Percentiles rank a stretch among this genome's conserved stretches.
phyloP scores from a whole-genome alignment of 2,113 vertebrate genomes.

The Todiramphus saurophagus region DNA sequence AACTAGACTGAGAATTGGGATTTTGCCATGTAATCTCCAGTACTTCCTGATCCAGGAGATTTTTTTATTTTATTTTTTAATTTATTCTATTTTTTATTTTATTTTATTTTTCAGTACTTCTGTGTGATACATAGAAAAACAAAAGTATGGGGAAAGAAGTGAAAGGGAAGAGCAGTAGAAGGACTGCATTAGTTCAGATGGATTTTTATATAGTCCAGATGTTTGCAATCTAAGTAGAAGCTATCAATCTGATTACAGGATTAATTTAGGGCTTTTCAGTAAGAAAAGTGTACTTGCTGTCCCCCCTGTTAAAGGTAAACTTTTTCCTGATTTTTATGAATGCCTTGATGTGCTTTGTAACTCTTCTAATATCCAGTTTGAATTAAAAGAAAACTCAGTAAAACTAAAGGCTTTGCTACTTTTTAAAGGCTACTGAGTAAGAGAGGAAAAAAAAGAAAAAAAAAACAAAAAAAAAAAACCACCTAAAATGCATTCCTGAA shows the following conservation, averaged over 20 bases:
- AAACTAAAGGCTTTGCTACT: not conserved
- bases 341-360: not conserved
- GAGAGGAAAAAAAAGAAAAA: too few species aligned
- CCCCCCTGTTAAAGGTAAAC: not conserved
- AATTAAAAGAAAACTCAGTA: not conserved
- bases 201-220: not conserved
- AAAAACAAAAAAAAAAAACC: not conserved
- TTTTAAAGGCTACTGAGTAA: not conserved
- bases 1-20: not conserved
- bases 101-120: not conserved
- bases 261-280: not conserved
- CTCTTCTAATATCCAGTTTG: not conserved
- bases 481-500: not conserved
- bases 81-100: not conserved
- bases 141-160: not conserved
- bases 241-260: accelerated
- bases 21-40: not conserved
- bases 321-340: not conserved
- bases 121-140: not conserved
- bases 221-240: not conserved
- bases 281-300: not conserved
- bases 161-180: not conserved
- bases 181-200: not conserved
- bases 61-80: too few species aligned
- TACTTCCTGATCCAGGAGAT: not conserved